These are phyloP conservation scores for Leptonema lineaticorne DNA, from an alignment of 1,140 invertebrate genomes.

Conservation along the genomic window DNA sequence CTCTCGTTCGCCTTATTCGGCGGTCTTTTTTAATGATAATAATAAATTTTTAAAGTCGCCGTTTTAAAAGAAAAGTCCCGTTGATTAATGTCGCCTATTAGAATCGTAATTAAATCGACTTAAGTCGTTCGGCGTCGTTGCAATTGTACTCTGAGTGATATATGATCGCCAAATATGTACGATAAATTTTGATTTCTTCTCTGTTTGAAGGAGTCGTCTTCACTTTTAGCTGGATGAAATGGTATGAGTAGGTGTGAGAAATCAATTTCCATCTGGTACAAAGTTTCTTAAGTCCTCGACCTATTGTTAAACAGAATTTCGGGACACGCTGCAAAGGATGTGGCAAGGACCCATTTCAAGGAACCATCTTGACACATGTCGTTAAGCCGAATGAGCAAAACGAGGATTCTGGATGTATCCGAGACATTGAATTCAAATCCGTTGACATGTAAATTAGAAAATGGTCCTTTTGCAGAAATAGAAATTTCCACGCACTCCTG, in stretches of 20 bases:
- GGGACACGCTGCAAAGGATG: conserved; percentile 10
- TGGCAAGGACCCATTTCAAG: conserved; percentile 17
- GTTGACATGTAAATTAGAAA: conserved; percentile 13
- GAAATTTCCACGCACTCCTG: too few relatives aligned
- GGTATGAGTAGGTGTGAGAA: too few relatives aligned
- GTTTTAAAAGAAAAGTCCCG: conserved; percentile 6
- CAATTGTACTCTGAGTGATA: background rate
- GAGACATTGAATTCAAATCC: conserved; percentile 15
- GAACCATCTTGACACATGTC: conserved; percentile 23
- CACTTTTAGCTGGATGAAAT: conserved; percentile 7
- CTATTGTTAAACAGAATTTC: background rate
- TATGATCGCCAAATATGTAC: background rate
- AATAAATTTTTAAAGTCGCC: conserved; percentile 7
- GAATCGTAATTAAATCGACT: conserved; percentile 2
- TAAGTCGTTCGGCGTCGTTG: background rate
- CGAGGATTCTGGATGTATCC: conserved; percentile 7
- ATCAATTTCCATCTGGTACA: conserved; percentile 4
- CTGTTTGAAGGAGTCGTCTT: background rate
- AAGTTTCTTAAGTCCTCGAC: conserved; percentile 8
- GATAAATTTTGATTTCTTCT: background rate
- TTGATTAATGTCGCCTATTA: conserved; percentile 2
- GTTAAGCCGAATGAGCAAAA: conserved; percentile 22
- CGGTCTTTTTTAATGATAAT: conserved; percentile 1
- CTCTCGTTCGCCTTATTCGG: too few relatives aligned
- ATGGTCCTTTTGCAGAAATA: background rate